These are phyloP conservation scores for Meloidogyne hapla DNA, from an alignment of 1,140 invertebrate genomes.

Conservation along the genomic window DNA sequence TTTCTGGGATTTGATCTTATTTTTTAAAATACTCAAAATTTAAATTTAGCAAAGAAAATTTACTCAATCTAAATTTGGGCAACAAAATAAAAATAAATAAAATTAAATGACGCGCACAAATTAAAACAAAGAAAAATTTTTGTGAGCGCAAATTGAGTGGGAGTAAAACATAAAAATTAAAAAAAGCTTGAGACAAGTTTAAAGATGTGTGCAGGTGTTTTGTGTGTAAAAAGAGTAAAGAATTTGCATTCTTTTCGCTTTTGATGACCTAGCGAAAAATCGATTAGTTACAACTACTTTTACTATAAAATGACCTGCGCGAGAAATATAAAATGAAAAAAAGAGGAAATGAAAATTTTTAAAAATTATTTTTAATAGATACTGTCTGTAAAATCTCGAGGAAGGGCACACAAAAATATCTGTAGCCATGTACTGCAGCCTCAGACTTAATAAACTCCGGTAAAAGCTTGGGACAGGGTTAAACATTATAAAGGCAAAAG, in stretches of 20 bases:
- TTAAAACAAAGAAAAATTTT: not conserved
- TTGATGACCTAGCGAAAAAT: slow-evolving; percentile 5
- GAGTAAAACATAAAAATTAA: not conserved
- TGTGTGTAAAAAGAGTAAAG: not conserved
- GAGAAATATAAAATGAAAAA: not conserved
- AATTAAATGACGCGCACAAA: not conserved
- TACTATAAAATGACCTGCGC: not conserved
- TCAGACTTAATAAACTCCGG: too few relatives aligned
- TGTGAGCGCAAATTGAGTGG: not conserved
- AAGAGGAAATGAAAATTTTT: too few relatives aligned
- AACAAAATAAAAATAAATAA: not conserved
- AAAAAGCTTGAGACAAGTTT: not conserved
- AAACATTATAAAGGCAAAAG: too few relatives aligned
- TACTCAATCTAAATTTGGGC: not conserved
- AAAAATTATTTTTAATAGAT: too few relatives aligned
- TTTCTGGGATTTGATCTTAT: too few relatives aligned
- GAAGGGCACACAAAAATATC: too few relatives aligned
- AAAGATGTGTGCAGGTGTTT: not conserved
- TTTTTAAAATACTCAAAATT: too few relatives aligned
- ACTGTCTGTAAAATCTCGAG: too few relatives aligned
- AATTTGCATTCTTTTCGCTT: not conserved
- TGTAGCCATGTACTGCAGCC: too few relatives aligned
- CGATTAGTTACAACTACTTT: not conserved
- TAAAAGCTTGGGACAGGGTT: too few relatives aligned
- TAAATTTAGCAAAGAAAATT: too few relatives aligned